phyloP scores from a whole-genome alignment of 2,113 vertebrate genomes.

The Ophthalmolycus amberensis region DNA sequence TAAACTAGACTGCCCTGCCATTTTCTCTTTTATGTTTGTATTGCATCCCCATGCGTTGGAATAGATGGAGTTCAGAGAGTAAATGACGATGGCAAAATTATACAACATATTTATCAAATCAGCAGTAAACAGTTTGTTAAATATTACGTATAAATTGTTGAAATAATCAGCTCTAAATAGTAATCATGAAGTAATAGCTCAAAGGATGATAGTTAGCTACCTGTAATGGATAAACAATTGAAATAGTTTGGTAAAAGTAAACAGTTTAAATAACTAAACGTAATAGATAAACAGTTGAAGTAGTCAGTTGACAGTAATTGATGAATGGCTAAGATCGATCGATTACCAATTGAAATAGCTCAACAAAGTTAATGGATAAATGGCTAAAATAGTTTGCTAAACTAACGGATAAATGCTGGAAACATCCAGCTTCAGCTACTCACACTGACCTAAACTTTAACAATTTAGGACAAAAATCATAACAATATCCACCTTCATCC shows the following conservation, averaged over 20 bases:
- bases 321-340: background rate
- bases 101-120: background rate
- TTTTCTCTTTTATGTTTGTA: background rate
- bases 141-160: background rate
- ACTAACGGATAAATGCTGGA: too few species aligned
- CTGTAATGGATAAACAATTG: background rate
- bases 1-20: background rate
- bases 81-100: background rate
- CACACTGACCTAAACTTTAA: background rate
- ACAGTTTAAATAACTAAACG: background rate
- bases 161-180: background rate
- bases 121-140: background rate
- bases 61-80: conserved; percentile 1
- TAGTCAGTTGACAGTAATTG: background rate
- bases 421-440: too few species aligned
- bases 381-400: too few species aligned
- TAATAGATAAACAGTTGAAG: background rate
- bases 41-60: conserved; percentile 1
- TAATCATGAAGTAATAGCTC: background rate
- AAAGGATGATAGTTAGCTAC: background rate
- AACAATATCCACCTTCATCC: too few species aligned
- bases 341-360: background rate
- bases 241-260: background rate
- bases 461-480: background rate
- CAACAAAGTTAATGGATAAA: background rate